Evolutionary conservation across 2,797 vertebrate species (phyloP), one percentile per base, ranked within the genome.

Genomic region (Xenopus petersii): DNA sequence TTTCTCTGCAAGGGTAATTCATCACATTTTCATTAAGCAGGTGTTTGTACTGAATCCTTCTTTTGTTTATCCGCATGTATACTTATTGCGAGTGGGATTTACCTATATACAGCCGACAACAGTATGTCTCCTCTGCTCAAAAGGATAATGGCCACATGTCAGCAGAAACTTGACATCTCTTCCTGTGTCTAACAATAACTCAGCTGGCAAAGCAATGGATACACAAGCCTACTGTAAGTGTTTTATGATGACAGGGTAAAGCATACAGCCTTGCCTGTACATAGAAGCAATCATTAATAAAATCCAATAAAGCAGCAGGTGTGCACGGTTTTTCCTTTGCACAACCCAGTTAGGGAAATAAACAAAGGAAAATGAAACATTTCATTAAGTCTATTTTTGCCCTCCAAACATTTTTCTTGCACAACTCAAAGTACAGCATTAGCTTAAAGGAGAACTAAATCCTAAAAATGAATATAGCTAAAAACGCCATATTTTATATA

Each of bases 11-110:
- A 1, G 1, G 12, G 24, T 13, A 33, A 26, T 47, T 70, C 55
- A 60, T 55, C 54, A 75, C 11, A 12, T 70, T 17, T 65, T 75
- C 54, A 75, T 59, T 6, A n/a, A 10, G 6, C 24, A 65, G 36
- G 24, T 9, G 64, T 49, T 54, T 47, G 17, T 74, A 26, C 47
- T 1, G 33, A 13, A 42, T 2, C 3, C 13, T 55, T 55, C 13
- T n/a, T 55, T 61, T n/a, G 1, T 49, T 17, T 10, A 33, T 7
- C 9, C 55, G 10, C 55, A 30, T 15, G 24, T 36, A 33, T 66
- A 49, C 49, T 13, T 46, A 64, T 42, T 64, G 62, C n/a, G 26
- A 16, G 36, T 2, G 16, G 26, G 3, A 36, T 36, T 6, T 36
- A 36, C 33, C 33, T 30, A 12, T 30, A 55, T 7, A 55, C 16